A percentile compares a stretch with the other conserved stretches of the same genome.
Conservation (phyloP, 2,797 vertebrate species). For the Liasis olivaceus region DNA sequence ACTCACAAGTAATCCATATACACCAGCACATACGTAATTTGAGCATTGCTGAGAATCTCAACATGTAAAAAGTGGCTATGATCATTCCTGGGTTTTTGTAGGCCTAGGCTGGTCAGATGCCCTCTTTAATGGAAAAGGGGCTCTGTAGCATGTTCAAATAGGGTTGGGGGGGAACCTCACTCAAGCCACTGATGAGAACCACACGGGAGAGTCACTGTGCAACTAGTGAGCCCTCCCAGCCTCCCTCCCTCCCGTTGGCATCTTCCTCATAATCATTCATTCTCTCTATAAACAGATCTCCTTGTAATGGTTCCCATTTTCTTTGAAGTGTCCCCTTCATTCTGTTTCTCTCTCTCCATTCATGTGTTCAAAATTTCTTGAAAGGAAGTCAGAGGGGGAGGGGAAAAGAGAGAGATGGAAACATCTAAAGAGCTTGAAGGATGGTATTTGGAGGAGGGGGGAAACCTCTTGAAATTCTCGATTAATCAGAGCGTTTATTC, state of each 20-base stretch:
- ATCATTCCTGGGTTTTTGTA: neutral
- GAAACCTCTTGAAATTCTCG: conserved; percentile 48
- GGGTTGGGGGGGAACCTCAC: neutral
- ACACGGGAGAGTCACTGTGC: conserved; percentile 11
- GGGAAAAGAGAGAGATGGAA: conserved; percentile 21
- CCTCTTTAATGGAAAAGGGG: neutral
- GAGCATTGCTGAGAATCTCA: neutral
- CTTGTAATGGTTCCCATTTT: conserved; percentile 69
- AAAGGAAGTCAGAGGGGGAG: conserved; percentile 60
- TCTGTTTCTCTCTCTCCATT: conserved; percentile 72
- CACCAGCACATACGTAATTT: neutral
- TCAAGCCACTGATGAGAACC: conserved; percentile 21
- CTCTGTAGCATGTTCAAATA: neutral
- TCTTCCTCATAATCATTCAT: conserved; percentile 75
- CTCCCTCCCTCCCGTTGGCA: conserved; percentile 54
- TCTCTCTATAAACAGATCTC: conserved; percentile 74
- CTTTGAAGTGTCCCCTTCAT: conserved; percentile 76
- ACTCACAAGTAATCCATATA: too few species aligned
- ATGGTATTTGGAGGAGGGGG: conserved; percentile 39
- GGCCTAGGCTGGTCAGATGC: neutral
- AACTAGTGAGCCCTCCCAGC: conserved; percentile 41
- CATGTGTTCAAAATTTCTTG: conserved; percentile 70
- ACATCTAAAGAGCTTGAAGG: conserved; percentile 72
- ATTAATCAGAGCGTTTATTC: conserved; percentile 36
- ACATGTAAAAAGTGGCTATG: neutral